A percentile compares a stretch with the other conserved stretches of the same genome.
Evolutionary conservation across 2,113 vertebrate species (phyloP).

Genomic region (Chiloscyllium plagiosum): DNA sequence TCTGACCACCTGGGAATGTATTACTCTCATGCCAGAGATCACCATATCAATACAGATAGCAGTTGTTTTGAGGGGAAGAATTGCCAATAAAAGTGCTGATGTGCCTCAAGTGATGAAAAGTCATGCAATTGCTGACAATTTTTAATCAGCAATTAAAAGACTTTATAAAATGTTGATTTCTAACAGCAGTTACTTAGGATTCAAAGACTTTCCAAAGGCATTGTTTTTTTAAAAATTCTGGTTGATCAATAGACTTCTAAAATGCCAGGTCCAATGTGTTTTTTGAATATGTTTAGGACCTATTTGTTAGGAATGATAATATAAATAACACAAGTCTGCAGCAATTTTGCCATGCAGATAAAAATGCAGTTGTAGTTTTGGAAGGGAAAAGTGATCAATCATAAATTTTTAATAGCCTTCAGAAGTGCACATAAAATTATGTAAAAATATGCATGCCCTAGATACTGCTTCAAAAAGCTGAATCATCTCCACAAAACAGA

Average conservation of each 20-base stretch:
- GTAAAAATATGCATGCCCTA: constrained; percentile 35
- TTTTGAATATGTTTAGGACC: not conserved
- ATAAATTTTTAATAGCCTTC: constrained; percentile 36
- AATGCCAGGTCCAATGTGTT: not conserved
- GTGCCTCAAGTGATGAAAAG: not conserved
- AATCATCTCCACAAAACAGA: not conserved
- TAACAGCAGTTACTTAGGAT: not conserved
- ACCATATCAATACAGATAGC: not conserved
- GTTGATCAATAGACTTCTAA: constrained; percentile 29
- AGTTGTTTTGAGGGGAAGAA: not conserved
- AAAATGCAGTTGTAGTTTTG: not conserved
- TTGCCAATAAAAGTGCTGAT: not conserved
- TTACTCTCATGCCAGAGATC: not conserved
- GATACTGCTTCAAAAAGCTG: constrained; percentile 23
- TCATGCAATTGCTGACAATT: not conserved
- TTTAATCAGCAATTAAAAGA: not conserved
- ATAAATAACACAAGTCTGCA: constrained; percentile 25
- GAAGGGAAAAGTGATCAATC: constrained; percentile 18
- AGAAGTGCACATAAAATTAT: not conserved
- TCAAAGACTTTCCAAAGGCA: not conserved
- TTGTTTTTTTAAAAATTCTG: not conserved
- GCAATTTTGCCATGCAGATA: not conserved
- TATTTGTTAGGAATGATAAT: not conserved
- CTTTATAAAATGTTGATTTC: not conserved
- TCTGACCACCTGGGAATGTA: not conserved